Conservation (phyloP, 1,140 invertebrate species). For the Drosophila mayri region DNA sequence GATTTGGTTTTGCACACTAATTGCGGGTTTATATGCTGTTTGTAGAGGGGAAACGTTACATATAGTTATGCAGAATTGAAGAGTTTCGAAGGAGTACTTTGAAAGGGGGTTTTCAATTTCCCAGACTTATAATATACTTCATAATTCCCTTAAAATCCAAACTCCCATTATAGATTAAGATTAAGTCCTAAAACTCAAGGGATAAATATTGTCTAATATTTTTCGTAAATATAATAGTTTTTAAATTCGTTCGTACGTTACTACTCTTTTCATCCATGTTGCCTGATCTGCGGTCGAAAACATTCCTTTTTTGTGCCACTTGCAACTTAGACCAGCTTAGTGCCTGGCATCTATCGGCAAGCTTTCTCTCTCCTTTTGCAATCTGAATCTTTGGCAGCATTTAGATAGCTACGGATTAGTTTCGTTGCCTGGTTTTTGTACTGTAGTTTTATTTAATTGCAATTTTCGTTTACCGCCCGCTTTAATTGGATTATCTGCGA, state of each 20-base stretch:
- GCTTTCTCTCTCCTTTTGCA: neutral
- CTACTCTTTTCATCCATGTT: neutral
- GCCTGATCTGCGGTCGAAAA: constrained; percentile 4
- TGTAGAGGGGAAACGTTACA: neutral
- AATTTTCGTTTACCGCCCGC: constrained; percentile 59
- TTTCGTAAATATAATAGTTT: neutral
- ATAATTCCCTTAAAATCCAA: neutral
- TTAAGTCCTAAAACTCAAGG: neutral
- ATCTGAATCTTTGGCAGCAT: constrained; percentile 11
- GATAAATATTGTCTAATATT: neutral
- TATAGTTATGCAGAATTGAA: neutral
- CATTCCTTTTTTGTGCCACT: neutral
- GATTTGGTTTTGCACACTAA: neutral
- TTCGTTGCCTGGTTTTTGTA: constrained; percentile 4
- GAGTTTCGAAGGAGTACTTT: neutral
- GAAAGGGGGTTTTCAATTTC: too few species aligned
- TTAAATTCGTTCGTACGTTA: neutral
- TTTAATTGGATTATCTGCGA: constrained; percentile 61
- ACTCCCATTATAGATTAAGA: neutral
- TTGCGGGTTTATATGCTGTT: neutral
- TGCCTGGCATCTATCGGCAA: constrained; percentile 33
- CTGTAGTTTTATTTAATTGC: constrained; percentile 59
- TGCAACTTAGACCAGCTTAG: constrained; percentile 11
- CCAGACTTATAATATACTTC: neutral
- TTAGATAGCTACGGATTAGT: constrained; percentile 6